phyloP scores from a whole-genome alignment of 35 echinoderm and acorn worm species.

The Apostichopus californicus region DNA sequence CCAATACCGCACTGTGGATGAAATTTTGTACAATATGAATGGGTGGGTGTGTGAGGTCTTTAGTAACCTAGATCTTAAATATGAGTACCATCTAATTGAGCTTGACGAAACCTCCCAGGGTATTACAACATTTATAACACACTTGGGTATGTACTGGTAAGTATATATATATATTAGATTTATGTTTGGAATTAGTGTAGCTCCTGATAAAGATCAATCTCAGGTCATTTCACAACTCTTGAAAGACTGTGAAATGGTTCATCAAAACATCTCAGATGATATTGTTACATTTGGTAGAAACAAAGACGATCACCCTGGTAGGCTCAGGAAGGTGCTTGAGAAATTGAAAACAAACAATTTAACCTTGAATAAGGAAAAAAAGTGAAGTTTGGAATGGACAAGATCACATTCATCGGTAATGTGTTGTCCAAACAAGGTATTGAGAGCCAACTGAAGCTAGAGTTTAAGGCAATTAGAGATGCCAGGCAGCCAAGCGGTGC shows the following conservation, averaged over 20 bases:
- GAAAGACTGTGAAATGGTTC: slow-evolving; percentile 65
- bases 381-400: slow-evolving; percentile 47
- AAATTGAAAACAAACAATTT: slow-evolving; percentile 65
- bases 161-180: slow-evolving; percentile 51
- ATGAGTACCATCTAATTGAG: slow-evolving; percentile 79
- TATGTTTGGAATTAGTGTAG: slow-evolving; percentile 71
- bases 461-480: slow-evolving; percentile 49
- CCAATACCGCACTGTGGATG: slow-evolving; percentile 81
- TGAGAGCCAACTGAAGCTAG: slow-evolving; percentile 60
- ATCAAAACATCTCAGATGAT: slow-evolving; percentile 67
- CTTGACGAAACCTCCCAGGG: slow-evolving; percentile 58
- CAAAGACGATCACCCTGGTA: slow-evolving; percentile 59
- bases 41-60: slow-evolving; percentile 49
- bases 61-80: slow-evolving; percentile 78
- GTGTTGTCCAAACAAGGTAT: slow-evolving; percentile 60
- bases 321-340: slow-evolving; percentile 41
- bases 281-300: slow-evolving; percentile 65
- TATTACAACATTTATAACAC: slow-evolving; percentile 78
- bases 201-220: slow-evolving; percentile 72
- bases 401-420: slow-evolving; percentile 71
- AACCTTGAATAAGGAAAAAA: slow-evolving; percentile 60
- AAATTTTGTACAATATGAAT: slow-evolving; percentile 76
- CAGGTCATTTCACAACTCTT: slow-evolving; percentile 66
- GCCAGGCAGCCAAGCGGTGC: slow-evolving; percentile 54
- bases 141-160: slow-evolving; percentile 69